Conservation (phyloP, 2,888 invertebrate species). For the Sinelater perroti region DNA sequence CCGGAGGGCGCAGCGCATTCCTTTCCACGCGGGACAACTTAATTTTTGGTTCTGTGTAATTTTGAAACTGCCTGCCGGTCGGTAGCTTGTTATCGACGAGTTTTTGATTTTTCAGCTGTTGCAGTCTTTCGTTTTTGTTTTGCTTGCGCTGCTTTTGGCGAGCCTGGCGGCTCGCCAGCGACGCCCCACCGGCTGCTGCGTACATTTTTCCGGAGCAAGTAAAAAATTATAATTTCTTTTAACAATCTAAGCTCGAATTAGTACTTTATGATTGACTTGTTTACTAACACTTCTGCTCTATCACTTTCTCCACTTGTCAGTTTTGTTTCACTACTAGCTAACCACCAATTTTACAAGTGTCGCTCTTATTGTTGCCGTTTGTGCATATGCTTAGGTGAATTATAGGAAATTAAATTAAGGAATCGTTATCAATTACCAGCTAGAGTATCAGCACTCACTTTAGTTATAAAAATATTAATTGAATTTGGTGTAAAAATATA, state of each 20-base stretch:
- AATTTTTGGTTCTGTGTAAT: conserved; percentile 64
- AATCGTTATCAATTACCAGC: not conserved
- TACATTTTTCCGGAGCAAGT: conserved; percentile 74
- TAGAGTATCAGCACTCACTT: not conserved
- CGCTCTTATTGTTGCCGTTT: conserved; percentile 32
- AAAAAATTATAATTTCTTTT: conserved; percentile 18
- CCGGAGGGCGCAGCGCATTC: conserved; percentile 55
- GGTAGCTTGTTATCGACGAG: conserved; percentile 57
- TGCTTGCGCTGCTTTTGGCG: conserved; percentile 65
- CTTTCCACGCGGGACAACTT: conserved; percentile 64
- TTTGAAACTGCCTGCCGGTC: conserved; percentile 66
- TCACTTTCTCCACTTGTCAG: conserved; percentile 14
- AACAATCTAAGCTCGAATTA: conserved; percentile 33
- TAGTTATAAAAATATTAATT: conserved; percentile 34
- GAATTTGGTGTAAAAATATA: conserved; percentile 36
- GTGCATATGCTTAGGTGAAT: conserved; percentile 17
- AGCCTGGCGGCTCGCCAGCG: conserved; percentile 84
- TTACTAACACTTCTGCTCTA: conserved; percentile 28
- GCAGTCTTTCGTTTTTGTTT: conserved; percentile 59
- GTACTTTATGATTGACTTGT: conserved; percentile 30
- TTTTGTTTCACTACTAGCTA: no score
- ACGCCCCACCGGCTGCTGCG: conserved; percentile 89
- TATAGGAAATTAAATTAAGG: not conserved
- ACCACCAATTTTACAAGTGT: no score
- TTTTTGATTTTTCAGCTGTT: conserved; percentile 62